These are phyloP conservation scores for Amphipyra tragopoginis DNA, from an alignment of 2,888 invertebrate genomes.

Conservation along the genomic window DNA sequence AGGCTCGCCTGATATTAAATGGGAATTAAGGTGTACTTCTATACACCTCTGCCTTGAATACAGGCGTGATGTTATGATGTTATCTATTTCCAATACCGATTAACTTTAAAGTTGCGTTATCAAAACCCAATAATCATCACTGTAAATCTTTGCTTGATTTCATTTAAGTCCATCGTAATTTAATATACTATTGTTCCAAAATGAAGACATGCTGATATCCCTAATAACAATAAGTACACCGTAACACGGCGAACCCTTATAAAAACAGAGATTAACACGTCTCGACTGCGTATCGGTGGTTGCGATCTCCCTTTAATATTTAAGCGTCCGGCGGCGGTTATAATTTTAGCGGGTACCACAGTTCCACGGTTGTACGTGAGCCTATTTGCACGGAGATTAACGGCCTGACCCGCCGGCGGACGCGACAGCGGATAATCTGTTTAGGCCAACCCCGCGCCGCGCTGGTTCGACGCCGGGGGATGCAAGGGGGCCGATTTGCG, in stretches of 20 bases:
- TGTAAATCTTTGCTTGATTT: neutral
- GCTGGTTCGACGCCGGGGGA: slow-evolving; percentile 45
- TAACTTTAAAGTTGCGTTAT: neutral
- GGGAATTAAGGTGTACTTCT: too few species aligned
- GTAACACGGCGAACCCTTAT: slow-evolving; percentile 46
- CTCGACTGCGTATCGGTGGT: slow-evolving; percentile 56
- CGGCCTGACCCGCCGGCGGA: slow-evolving; percentile 68
- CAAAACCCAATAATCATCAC: neutral
- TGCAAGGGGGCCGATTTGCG: slow-evolving; percentile 51
- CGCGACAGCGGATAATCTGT: slow-evolving; percentile 73
- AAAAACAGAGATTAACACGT: slow-evolving; percentile 68
- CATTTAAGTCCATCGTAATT: slow-evolving; percentile 6
- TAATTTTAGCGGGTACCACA: slow-evolving; percentile 69
- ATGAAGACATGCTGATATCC: slow-evolving; percentile 48
- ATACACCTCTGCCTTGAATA: too few species aligned
- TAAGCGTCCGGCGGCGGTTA: slow-evolving; percentile 63
- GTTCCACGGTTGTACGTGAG: slow-evolving; percentile 73
- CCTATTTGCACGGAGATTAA: slow-evolving; percentile 82
- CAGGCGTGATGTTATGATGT: too few species aligned
- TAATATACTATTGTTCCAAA: slow-evolving; percentile 6
- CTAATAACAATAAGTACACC: slow-evolving; percentile 46
- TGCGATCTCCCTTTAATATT: slow-evolving; percentile 66
- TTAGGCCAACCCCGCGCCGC: slow-evolving; percentile 63
- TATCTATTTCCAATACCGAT: too few species aligned
- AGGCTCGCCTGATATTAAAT: too few species aligned